A percentile compares a stretch with the other conserved stretches of the same genome.
These are phyloP conservation scores for Aleadryas rufinucha DNA, from an alignment of 2,113 vertebrate species.

Conservation along the genomic window DNA sequence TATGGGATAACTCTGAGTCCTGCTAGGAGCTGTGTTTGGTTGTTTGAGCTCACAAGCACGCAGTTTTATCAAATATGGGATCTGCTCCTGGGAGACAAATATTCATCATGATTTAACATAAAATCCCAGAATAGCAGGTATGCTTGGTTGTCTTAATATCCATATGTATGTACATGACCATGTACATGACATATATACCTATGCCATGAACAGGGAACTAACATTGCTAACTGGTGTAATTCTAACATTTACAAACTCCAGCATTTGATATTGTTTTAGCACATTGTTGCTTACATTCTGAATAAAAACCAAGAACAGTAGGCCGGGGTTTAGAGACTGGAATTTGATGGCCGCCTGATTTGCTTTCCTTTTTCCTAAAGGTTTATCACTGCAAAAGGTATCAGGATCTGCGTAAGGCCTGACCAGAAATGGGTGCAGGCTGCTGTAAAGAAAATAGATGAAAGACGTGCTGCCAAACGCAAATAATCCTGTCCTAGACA, in stretches of 20 bases:
- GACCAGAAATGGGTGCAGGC: constrained; percentile 8
- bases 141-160: not conserved
- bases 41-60: not conserved
- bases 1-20: not conserved
- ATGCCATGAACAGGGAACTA: not conserved
- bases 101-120: not conserved
- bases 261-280: not conserved
- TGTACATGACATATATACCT: not conserved
- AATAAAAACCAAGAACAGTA: not conserved
- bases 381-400: constrained; percentile 40
- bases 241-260: not conserved
- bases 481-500: not conserved
- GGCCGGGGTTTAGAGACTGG: not conserved
- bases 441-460: not conserved
- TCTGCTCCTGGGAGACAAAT: not conserved
- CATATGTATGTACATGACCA: not conserved
- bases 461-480: not conserved
- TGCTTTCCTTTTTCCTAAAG: not conserved
- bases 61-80: not conserved
- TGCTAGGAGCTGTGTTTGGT: not conserved
- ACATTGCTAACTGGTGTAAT: not conserved
- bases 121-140: not conserved
- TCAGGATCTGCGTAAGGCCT: constrained; percentile 30
- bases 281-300: not conserved
- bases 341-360: not conserved